Percentiles rank a stretch among this genome's conserved stretches.
These are phyloP conservation scores for Characodon lateralis DNA, from an alignment of 2,797 vertebrate species.

Conservation along the genomic window DNA sequence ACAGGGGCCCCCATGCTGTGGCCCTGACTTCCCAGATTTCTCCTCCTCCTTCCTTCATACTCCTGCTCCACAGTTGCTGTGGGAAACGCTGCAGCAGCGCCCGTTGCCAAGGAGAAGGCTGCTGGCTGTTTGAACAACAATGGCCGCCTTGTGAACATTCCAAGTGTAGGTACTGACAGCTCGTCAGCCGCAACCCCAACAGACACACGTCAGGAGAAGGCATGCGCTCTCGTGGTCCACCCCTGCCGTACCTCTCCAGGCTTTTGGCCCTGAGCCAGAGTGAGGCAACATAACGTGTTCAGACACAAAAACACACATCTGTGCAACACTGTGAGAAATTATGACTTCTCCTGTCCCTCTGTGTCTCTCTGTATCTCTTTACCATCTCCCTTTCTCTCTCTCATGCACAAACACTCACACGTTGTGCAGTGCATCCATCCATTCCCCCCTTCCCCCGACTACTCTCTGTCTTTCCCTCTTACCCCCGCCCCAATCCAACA, in stretches of 20 bases:
- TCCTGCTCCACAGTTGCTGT: slow-evolving; percentile 86
- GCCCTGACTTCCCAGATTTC: slow-evolving; percentile 84
- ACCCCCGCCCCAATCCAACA: slow-evolving; percentile 52
- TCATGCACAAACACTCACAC: slow-evolving; percentile 54
- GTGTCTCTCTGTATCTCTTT: slow-evolving; percentile 70
- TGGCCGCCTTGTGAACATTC: slow-evolving; percentile 86
- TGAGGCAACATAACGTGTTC: slow-evolving; percentile 60
- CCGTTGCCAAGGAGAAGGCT: slow-evolving; percentile 87
- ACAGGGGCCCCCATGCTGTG: slow-evolving; percentile 79
- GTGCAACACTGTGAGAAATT: slow-evolving; percentile 67
- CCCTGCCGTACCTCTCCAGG: slow-evolving; percentile 56
- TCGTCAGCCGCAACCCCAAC: slow-evolving; percentile 70
- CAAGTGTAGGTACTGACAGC: slow-evolving; percentile 83
- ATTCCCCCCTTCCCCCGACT: slow-evolving; percentile 69
- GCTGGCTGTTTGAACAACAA: slow-evolving; percentile 88
- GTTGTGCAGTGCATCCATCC: slow-evolving; percentile 71
- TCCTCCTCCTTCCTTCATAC: slow-evolving; percentile 77
- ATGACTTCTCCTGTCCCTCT: slow-evolving; percentile 72
- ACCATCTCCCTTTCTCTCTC: slow-evolving; percentile 42
- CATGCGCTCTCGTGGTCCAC: slow-evolving; percentile 36
- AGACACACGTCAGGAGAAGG: slow-evolving; percentile 43
- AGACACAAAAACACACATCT: slow-evolving; percentile 64
- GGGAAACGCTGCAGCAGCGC: slow-evolving; percentile 86
- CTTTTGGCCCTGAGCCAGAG: slow-evolving; percentile 68
- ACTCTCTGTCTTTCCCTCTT: slow-evolving; percentile 75